Conservation (phyloP, 2,888 invertebrate genomes). For the Nephrotoma flavescens region DNA sequence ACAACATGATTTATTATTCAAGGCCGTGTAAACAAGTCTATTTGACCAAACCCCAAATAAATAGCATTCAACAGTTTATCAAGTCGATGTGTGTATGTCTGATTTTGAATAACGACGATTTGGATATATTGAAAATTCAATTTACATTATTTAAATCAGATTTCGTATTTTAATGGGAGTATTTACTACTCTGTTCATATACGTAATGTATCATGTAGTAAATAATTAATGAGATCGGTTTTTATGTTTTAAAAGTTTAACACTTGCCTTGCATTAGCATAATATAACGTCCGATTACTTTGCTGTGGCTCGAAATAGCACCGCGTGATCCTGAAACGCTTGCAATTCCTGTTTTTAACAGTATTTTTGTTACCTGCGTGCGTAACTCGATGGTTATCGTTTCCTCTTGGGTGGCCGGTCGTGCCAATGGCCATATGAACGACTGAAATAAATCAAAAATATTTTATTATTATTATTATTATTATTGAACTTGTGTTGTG, state of each 20-base stretch:
- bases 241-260: not conserved
- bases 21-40: not conserved
- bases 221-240: too few relatives aligned
- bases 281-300: slow-evolving; percentile 24
- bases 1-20: not conserved
- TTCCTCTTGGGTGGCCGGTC: slow-evolving; percentile 47
- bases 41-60: not conserved
- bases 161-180: not conserved
- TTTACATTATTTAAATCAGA: not conserved
- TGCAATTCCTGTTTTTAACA: slow-evolving; percentile 18
- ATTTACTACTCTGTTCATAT: not conserved
- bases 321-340: slow-evolving; percentile 16
- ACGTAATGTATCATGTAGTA: not conserved
- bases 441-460: slow-evolving; percentile 1
- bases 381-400: slow-evolving; percentile 39
- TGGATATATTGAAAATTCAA: too few relatives aligned
- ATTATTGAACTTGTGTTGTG: not conserved
- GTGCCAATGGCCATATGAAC: slow-evolving; percentile 52
- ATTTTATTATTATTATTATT: not conserved
- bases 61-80: not conserved
- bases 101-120: not conserved
- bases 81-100: not conserved
- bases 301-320: slow-evolving; percentile 23
- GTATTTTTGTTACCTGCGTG: slow-evolving; percentile 24
- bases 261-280: slow-evolving; percentile 25